phyloP scores from a whole-genome alignment of 2,113 vertebrate species.

The Pantherophis guttatus region DNA sequence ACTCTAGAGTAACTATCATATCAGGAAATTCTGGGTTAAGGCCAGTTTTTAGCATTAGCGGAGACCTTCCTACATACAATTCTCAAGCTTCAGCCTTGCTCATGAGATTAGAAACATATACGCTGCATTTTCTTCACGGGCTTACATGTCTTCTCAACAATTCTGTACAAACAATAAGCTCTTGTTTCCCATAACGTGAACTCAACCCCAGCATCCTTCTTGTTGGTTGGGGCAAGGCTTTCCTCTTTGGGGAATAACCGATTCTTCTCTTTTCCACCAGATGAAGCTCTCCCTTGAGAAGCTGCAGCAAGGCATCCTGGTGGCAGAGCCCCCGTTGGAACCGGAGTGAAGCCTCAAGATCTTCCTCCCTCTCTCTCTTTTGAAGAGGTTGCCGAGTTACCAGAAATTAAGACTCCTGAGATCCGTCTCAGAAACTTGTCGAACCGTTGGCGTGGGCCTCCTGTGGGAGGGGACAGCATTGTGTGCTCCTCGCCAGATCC shows the following conservation, averaged over 20 bases:
- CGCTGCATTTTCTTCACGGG: too few relatives aligned
- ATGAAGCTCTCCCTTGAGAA: conserved; percentile 89
- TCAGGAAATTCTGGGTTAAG: too few relatives aligned
- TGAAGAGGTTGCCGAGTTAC: conserved; percentile 19
- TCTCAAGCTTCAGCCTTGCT: too few relatives aligned
- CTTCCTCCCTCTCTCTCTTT: background rate
- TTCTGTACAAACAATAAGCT: too few relatives aligned
- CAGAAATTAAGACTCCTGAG: background rate
- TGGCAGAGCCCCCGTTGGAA: conserved; percentile 73
- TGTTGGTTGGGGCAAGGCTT: too few relatives aligned
- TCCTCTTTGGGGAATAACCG: background rate
- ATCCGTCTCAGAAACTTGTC: conserved; percentile 42
- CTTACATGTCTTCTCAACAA: too few relatives aligned
- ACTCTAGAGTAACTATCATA: too few relatives aligned
- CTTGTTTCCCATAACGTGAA: background rate
- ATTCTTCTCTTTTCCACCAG: conserved; percentile 49
- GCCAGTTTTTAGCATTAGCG: too few relatives aligned
- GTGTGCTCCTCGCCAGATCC: background rate
- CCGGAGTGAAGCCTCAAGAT: conserved; percentile 35
- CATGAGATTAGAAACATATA: too few relatives aligned
- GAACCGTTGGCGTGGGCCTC: conserved; percentile 12
- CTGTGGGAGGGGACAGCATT: background rate
- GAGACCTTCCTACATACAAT: too few relatives aligned
- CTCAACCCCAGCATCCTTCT: too few relatives aligned
- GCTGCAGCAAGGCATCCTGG: conserved; percentile 79